Percentiles rank a stretch among this genome's conserved stretches.
These are phyloP conservation scores for Isaurus tuberculatus DNA, from an alignment of 92 coral and sea anemone species.

Conservation along the genomic window DNA sequence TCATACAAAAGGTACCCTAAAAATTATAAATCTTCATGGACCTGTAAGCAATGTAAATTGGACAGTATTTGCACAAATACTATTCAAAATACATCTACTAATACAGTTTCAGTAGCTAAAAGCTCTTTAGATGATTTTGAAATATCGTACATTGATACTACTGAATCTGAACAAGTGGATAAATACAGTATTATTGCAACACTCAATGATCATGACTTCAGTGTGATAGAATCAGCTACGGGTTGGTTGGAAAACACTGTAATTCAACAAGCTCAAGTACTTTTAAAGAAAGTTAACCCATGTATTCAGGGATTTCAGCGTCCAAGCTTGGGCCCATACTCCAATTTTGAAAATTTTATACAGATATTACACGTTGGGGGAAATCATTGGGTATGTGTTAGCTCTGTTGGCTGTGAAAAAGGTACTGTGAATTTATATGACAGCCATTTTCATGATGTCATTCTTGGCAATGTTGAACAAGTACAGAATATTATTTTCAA, in stretches of 20 bases:
- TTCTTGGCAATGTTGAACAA: background rate
- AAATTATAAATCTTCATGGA: no score
- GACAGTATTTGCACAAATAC: no score
- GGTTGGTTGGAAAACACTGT: constrained; percentile 71
- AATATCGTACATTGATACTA: background rate
- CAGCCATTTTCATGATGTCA: constrained; percentile 37
- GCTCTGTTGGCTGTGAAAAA: constrained; percentile 55
- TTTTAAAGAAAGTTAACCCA: constrained; percentile 52
- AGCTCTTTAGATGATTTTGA: no score
- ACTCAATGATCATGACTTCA: background rate
- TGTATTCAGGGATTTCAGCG: constrained; percentile 57
- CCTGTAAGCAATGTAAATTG: no score
- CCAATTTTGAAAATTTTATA: constrained; percentile 57
- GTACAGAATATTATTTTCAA: background rate
- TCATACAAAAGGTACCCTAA: no score
- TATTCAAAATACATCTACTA: no score
- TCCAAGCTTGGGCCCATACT: constrained; percentile 55
- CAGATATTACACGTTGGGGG: constrained; percentile 57
- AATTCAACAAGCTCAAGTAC: constrained; percentile 58
- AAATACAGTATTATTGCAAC: background rate
- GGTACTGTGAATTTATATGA: constrained; percentile 58
- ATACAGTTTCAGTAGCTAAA: no score
- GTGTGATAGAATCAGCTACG: constrained; percentile 30
- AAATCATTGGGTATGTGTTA: constrained; percentile 59
- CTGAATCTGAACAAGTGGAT: no score